Base-by-base conservation (phyloP, 1,140 invertebrate species). In the Pseudomyrmex pallidus region DNA sequence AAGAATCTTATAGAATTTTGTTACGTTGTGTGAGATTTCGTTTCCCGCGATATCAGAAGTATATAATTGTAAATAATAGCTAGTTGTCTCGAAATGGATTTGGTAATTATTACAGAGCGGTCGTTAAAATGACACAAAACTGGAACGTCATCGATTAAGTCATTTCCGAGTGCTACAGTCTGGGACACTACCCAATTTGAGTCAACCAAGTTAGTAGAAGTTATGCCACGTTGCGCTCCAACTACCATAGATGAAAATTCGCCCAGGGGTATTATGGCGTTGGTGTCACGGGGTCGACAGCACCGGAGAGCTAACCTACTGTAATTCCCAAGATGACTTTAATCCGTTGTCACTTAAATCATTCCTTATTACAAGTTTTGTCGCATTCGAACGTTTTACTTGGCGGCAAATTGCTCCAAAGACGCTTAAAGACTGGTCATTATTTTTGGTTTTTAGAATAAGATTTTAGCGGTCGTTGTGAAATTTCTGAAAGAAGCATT, bases 241-340 rank as follows among this genome's bases (percentile, higher is more conserved):
- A 80, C 76, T 80, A 80, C 54, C 66, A 80, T 80, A 66, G 76
- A 78, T 78, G 76, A 72, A 80, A 80, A 80, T 80, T 80, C 76
- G 66, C 76, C 76, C 46, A 70, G 22, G 66, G 76, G 66, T 80
- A 80, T 80, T 80, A 72, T 72, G 76, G 76, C 66, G 76, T 80
- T 78, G 76, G 76, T 78, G 63, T 70, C 56, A 80, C 44, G 4
- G 56, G 76, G 66, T 80, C 76, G 76, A 78, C 74, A 48, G 76
- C 63, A 78, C 44, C 64, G 54, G 15, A 70, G 22, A 72, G 15
- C 76, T 80, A 80, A 80, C 76, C 66, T 17, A 80, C 76, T 72
- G 52, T 80, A 80, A 78, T 72, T 80, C 44, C 66, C 54, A 20
- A 35, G 76, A 72, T 80, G 76, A 80, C 56, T 80, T 70, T 80